Percentiles rank a stretch among this genome's conserved stretches.
These are phyloP conservation scores for Artemia sp. DNA, from an alignment of 2,888 invertebrate genomes.

Conservation along the genomic window DNA sequence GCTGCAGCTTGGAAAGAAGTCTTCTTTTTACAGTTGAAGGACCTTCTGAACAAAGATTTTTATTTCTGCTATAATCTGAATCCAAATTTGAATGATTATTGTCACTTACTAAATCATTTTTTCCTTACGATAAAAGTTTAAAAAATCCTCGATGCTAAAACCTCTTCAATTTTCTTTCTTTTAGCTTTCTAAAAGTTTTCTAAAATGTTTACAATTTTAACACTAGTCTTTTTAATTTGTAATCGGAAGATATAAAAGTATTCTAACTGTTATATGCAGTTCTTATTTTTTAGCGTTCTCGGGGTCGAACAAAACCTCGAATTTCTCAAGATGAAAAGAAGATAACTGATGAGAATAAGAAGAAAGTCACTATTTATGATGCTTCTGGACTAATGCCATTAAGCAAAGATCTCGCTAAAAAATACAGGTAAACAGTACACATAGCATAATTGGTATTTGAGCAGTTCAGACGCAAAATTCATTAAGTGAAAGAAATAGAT, in stretches of 20 bases:
- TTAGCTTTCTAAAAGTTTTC: background rate
- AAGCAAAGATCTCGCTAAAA: conserved; percentile 59
- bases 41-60: too few relatives aligned
- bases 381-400: conserved; percentile 57
- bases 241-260: conserved; percentile 19
- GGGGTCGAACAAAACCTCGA: background rate
- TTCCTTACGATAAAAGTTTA: background rate
- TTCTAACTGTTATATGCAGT: conserved; percentile 22
- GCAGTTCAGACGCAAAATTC: too few relatives aligned
- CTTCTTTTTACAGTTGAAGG: too few relatives aligned
- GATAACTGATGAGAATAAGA: conserved; percentile 27
- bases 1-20: too few relatives aligned
- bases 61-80: too few relatives aligned
- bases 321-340: conserved; percentile 26
- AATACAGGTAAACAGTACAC: conserved; percentile 39
- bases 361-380: conserved; percentile 51
- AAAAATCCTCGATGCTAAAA: background rate
- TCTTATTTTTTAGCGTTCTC: background rate
- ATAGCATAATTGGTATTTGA: too few relatives aligned
- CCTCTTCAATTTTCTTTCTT: background rate
- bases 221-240: background rate
- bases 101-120: too few relatives aligned
- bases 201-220: background rate
- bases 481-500: too few relatives aligned
- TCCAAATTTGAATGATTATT: too few relatives aligned